Percentiles rank a stretch among this genome's conserved stretches.
These are phyloP conservation scores for Yponomeuta malinellus DNA, from an alignment of 2,888 invertebrate genomes.

Conservation along the genomic window DNA sequence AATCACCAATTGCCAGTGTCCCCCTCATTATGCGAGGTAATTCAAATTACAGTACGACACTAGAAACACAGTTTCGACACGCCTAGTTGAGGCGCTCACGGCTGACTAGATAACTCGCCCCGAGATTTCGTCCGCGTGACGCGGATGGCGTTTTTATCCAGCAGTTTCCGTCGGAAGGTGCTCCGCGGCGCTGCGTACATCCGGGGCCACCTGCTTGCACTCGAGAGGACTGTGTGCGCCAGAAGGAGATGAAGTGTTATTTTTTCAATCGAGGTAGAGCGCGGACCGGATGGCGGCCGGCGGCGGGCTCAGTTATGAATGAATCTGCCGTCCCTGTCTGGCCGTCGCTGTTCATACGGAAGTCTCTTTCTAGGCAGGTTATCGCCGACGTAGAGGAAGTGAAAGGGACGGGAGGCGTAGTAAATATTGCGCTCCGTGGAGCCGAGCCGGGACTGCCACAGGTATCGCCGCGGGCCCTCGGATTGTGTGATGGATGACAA, in stretches of 20 bases:
- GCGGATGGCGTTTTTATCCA: constrained; percentile 46
- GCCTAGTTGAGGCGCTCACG: neutral
- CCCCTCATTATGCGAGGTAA: constrained; percentile 44
- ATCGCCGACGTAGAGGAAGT: constrained; percentile 73
- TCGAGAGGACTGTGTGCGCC: constrained; percentile 57
- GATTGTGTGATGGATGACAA: constrained; percentile 55
- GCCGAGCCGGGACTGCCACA: constrained; percentile 37
- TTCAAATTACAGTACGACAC: constrained; percentile 26
- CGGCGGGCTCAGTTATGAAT: constrained; percentile 69
- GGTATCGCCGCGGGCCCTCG: constrained; percentile 55
- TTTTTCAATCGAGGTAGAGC: constrained; percentile 40
- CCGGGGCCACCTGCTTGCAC: constrained; percentile 74
- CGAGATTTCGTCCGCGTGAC: neutral
- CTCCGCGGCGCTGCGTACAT: constrained; percentile 52
- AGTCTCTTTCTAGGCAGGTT: constrained; percentile 58
- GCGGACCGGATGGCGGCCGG: constrained; percentile 64
- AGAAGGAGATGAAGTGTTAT: constrained; percentile 73
- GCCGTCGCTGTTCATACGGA: constrained; percentile 41
- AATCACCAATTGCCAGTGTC: constrained; percentile 66
- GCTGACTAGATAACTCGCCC: constrained; percentile 8
- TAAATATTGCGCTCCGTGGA: constrained; percentile 66
- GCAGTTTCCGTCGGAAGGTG: constrained; percentile 64
- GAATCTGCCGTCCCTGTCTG: constrained; percentile 63
- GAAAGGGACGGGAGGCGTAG: constrained; percentile 74
- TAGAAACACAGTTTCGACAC: constrained; percentile 30